Evolutionary conservation across 2,113 vertebrate genomes (phyloP).

Genomic region (Tragelaphus scriptus): DNA sequence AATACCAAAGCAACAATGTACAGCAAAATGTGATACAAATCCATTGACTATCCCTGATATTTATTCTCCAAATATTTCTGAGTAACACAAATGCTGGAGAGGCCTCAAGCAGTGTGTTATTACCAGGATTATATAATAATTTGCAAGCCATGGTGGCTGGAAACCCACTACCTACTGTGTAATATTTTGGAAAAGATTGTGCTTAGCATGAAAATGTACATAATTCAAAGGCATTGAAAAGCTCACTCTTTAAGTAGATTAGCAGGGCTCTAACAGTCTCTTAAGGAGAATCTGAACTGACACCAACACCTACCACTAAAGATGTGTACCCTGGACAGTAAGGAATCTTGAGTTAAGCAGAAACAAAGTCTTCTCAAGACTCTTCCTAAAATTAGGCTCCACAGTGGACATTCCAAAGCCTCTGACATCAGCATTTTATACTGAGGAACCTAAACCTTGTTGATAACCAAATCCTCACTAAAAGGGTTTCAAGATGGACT

Average conservation of each 20-base stretch:
- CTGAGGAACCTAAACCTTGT: neutral
- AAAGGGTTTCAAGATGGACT: neutral
- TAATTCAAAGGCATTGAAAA: neutral
- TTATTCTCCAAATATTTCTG: neutral
- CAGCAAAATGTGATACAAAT: neutral
- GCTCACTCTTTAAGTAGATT: neutral
- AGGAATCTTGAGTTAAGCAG: neutral
- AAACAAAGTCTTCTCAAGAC: neutral
- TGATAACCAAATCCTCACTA: neutral
- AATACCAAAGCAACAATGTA: neutral
- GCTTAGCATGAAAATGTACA: neutral
- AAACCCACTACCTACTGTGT: neutral
- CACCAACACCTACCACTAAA: neutral
- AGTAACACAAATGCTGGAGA: neutral
- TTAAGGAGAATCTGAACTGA: neutral
- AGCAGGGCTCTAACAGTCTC: neutral
- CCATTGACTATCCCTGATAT: neutral
- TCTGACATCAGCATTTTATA: neutral
- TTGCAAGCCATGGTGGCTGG: neutral
- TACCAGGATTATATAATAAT: neutral
- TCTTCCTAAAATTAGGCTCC: neutral
- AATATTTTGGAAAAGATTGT: neutral
- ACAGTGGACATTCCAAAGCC: neutral
- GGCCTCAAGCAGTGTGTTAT: neutral
- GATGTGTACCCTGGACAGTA: neutral